Base-by-base conservation (phyloP, 2,797 vertebrate genomes). In the Crax fasciolata region DNA sequence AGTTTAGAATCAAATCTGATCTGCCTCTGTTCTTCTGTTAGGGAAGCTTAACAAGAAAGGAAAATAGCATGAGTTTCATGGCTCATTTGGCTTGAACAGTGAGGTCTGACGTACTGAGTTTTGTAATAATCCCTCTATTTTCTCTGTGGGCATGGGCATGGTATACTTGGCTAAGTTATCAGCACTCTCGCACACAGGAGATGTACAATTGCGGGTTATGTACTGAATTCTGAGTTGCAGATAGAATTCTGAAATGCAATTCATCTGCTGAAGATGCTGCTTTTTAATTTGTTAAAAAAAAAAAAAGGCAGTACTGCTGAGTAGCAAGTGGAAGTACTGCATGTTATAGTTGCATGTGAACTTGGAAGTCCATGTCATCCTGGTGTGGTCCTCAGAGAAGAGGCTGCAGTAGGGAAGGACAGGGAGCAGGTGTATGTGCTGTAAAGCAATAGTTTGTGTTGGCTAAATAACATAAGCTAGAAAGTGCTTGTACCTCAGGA, bases 1-100 rank as follows among this genome's bases (percentile, higher is more conserved):
- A 13, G n/a, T 89, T 90, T 30, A 84, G 25, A 89, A 75, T 72
- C 25, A 75, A 44, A 74, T 74, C 91, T 88, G 61, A n/a, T 86
- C 55, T 81, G 77, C 49, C 70, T 81, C n/a, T 67, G 2, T 84
- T 89, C 7, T 27, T 90, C 84, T 89, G 43, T 78, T 75, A 68
- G 66, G 44, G 3, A 67, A 75, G 59, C 41, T 74, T 86, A 77
- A 72, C 48, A 52, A 18, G 51, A 76, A 88, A 81, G 25, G 20
- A 76, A 89, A 79, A 84, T 27, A 49, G 41, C 66, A 62, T 41
- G 78, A 73, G 44, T 85, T 89, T 70, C 38, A n/a, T 93, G 73
- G n/a, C 84, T 79, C 20, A 8, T 62, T 92, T 94, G 48, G 5
- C 48, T 92, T 87, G 25, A 84, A 59, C 39, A 70, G 30, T 66